These are phyloP conservation scores for Pogonocichla stellata DNA, from an alignment of 2,113 vertebrate species.

Conservation along the genomic window DNA sequence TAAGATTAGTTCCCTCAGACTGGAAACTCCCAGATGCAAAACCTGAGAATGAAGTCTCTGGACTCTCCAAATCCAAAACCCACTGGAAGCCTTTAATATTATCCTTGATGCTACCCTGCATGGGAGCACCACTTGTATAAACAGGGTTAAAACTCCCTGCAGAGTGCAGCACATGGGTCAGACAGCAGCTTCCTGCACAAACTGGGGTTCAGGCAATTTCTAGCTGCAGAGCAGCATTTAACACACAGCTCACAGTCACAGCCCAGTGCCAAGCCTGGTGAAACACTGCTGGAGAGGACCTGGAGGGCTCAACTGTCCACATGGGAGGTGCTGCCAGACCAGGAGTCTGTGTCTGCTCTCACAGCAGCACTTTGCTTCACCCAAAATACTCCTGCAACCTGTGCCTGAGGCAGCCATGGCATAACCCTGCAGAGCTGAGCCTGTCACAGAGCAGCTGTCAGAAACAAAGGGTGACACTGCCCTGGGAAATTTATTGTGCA, in stretches of 20 bases:
- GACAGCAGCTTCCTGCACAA: background rate
- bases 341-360: background rate
- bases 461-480: background rate
- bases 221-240: background rate
- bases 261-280: background rate
- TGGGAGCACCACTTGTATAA: background rate
- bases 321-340: rapidly evolving
- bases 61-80: background rate
- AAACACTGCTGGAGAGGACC: background rate
- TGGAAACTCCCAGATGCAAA: background rate
- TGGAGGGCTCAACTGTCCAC: background rate
- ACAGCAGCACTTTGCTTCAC: background rate
- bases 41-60: background rate
- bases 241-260: rapidly evolving
- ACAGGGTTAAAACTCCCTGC: background rate
- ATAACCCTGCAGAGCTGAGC: rapidly evolving
- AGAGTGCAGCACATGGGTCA: rapidly evolving
- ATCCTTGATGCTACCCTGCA: background rate
- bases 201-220: background rate
- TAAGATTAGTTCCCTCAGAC: background rate
- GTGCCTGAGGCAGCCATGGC: background rate
- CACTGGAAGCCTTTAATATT: background rate
- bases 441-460: background rate
- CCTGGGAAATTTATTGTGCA: background rate
- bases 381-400: background rate